Conservation (phyloP, 1,140 invertebrate genomes). For the Amyelois transitella region DNA sequence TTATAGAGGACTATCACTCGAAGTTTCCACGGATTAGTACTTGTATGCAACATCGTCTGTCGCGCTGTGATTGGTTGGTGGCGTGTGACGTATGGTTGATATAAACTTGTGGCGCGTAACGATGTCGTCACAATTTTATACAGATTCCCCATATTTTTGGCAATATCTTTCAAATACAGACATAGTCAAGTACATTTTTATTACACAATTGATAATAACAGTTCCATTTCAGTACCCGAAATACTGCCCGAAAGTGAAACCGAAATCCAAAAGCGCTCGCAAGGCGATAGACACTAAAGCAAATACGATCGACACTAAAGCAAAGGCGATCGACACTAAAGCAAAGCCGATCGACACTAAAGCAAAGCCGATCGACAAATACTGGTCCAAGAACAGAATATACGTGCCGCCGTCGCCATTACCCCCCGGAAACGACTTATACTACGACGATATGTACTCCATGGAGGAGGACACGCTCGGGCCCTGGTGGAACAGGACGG, state of each 20-base stretch:
- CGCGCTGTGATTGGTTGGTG: too few species aligned
- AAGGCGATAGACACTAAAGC: not conserved
- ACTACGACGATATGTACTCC: slow-evolving; percentile 33
- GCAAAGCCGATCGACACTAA: too few species aligned
- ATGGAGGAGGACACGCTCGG: not conserved
- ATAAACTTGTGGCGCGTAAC: too few species aligned
- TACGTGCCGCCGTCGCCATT: not conserved
- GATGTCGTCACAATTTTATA: too few species aligned
- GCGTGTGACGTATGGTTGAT: too few species aligned
- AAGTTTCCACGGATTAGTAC: too few species aligned
- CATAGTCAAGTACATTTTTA: too few species aligned
- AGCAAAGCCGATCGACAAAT: too few species aligned
- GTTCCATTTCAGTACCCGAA: not conserved
- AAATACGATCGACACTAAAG: not conserved
- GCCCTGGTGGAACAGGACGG: not conserved
- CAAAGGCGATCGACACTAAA: not conserved
- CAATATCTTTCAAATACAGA: too few species aligned
- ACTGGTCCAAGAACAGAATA: not conserved
- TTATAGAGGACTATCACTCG: too few species aligned
- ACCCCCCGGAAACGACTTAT: slow-evolving; percentile 27
- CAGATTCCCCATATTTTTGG: too few species aligned
- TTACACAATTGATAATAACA: not conserved
- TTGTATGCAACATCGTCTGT: too few species aligned
- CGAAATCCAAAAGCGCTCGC: not conserved
- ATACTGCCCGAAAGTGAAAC: not conserved